phyloP scores from a whole-genome alignment of 2,113 vertebrate genomes.

The Archilochus colubris region DNA sequence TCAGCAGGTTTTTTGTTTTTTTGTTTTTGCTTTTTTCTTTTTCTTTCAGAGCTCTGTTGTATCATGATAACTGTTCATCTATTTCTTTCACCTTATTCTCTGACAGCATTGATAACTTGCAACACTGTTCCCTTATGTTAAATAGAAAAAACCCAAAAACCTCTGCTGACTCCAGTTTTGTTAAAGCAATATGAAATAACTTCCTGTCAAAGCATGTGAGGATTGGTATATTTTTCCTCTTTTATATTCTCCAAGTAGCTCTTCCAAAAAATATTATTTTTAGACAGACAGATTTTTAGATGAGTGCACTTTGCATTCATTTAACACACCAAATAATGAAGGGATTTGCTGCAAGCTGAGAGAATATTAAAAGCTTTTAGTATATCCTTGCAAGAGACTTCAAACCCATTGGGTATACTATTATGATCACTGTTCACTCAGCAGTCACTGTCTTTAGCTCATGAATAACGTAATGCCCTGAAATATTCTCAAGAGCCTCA shows the following conservation, averaged over 20 bases:
- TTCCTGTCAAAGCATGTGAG: neutral
- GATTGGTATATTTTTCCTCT: neutral
- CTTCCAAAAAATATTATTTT: constrained; percentile 57
- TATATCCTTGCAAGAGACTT: neutral
- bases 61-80: neutral
- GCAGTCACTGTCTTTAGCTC: constrained; percentile 10
- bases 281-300: constrained; percentile 47
- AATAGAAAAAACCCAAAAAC: neutral
- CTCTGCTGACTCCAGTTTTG: neutral
- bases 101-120: neutral
- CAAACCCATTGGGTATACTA: neutral
- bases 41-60: constrained; percentile 30
- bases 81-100: neutral
- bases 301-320: constrained; percentile 22
- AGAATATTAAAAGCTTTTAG: constrained; percentile 39
- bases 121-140: neutral
- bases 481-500: constrained; percentile 30
- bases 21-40: neutral
- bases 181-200: neutral
- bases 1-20: neutral
- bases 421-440: neutral
- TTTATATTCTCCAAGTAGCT: constrained; percentile 28
- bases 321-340: constrained; percentile 32
- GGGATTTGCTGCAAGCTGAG: neutral
- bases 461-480: constrained; percentile 48